Conservation (phyloP, 2,888 invertebrate species). For the Lasioglossum morio region DNA sequence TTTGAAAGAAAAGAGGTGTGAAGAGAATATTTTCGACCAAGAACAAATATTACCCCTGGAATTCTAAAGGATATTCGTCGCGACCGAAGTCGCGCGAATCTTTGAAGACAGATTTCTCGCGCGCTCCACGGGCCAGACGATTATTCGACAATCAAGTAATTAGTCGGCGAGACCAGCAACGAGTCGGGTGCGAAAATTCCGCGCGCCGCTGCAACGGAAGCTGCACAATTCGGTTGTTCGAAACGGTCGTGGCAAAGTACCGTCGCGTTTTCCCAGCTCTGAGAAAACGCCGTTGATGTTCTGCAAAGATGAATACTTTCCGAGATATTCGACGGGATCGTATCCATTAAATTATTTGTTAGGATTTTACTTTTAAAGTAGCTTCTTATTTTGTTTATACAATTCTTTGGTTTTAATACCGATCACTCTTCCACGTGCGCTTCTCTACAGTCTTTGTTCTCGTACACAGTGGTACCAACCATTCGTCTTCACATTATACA, state of each 20-base stretch:
- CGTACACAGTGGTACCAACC: too few species aligned
- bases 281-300: too few species aligned
- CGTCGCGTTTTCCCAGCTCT: neutral
- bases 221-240: neutral
- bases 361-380: too few species aligned
- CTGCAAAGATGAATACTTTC: too few species aligned
- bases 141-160: conserved; percentile 48
- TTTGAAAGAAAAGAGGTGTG: too few species aligned
- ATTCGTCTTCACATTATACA: too few species aligned
- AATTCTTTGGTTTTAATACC: too few species aligned
- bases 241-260: neutral
- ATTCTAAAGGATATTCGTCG: conserved; percentile 8
- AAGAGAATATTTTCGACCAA: neutral
- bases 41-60: neutral
- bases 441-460: too few species aligned
- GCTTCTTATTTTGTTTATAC: too few species aligned
- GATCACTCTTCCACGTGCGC: too few species aligned
- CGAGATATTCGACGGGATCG: too few species aligned
- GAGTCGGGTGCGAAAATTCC: neutral
- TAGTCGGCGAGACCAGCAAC: neutral
- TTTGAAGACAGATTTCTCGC: conserved; percentile 33
- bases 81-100: neutral
- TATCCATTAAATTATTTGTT: too few species aligned
- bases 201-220: neutral
- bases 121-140: conserved; percentile 22